These are phyloP conservation scores for Chelon labrosus DNA, from an alignment of 2,797 vertebrate species.

Conservation along the genomic window DNA sequence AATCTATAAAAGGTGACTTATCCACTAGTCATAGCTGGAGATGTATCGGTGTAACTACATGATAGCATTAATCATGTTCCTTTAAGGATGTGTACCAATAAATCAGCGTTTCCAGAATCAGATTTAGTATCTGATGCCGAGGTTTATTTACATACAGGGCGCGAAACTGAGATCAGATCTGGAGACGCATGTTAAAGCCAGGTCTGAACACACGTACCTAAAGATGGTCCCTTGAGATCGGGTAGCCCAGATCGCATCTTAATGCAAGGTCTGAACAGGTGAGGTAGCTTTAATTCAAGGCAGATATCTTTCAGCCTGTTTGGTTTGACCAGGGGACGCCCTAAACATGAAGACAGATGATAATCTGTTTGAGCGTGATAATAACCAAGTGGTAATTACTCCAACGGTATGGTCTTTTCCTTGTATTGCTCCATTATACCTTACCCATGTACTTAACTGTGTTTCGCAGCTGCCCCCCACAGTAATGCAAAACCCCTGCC, in stretches of 20 bases:
- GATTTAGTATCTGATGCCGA: too few relatives aligned
- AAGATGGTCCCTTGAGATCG: too few relatives aligned
- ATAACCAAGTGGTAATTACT: slow-evolving; percentile 90
- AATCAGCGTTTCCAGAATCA: neutral
- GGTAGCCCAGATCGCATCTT: too few relatives aligned
- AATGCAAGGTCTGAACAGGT: neutral
- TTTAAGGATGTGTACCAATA: neutral
- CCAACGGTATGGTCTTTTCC: slow-evolving; percentile 79
- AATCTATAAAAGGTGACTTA: slow-evolving; percentile 2
- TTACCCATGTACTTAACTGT: slow-evolving; percentile 53
- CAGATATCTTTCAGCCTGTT: neutral
- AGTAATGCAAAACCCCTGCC: slow-evolving; percentile 85
- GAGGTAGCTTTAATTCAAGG: neutral
- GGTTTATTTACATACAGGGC: too few relatives aligned
- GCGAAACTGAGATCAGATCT: too few relatives aligned
- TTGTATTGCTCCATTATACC: slow-evolving; percentile 43
- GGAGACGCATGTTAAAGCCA: too few relatives aligned
- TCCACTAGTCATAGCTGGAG: neutral
- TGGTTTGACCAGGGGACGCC: slow-evolving; percentile 87
- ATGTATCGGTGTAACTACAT: neutral
- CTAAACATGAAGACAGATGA: slow-evolving; percentile 84
- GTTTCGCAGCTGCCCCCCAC: slow-evolving; percentile 69
- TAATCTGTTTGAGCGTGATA: slow-evolving; percentile 89
- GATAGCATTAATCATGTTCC: slow-evolving; percentile 1
- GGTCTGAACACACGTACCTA: too few relatives aligned